Percentiles rank a stretch among this genome's conserved stretches.
phyloP scores from a whole-genome alignment of 2,888 invertebrate species.

The Apamea anceps region DNA sequence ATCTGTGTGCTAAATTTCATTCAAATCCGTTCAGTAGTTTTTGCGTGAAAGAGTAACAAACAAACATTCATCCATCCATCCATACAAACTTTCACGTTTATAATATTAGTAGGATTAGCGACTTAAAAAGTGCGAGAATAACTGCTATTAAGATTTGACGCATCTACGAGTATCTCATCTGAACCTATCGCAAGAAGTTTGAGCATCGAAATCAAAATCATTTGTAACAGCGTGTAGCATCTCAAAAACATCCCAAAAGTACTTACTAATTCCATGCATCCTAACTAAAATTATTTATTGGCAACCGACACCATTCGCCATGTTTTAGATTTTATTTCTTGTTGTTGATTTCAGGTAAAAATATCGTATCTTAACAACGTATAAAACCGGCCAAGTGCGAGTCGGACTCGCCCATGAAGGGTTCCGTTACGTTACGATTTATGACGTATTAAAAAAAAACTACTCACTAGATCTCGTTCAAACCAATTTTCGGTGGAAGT shows the following conservation, averaged over 20 bases:
- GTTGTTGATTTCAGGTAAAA: constrained; percentile 13
- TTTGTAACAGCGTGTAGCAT: background rate
- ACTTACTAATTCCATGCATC: background rate
- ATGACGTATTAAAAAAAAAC: no score
- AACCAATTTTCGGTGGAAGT: no score
- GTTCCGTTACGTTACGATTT: no score
- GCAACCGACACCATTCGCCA: background rate
- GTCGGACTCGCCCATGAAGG: no score
- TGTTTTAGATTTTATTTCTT: background rate
- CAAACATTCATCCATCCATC: no score
- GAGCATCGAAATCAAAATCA: background rate
- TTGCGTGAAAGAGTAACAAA: no score
- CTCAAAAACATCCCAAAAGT: background rate
- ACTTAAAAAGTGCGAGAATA: no score
- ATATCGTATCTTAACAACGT: background rate
- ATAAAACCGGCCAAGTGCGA: no score
- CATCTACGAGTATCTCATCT: background rate
- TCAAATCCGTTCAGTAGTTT: no score
- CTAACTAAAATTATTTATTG: background rate
- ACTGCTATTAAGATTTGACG: constrained; percentile 11
- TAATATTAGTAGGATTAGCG: background rate
- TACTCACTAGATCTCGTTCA: no score
- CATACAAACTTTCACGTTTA: no score
- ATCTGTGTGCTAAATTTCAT: no score
- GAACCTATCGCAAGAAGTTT: background rate